Evolutionary conservation across 1,140 invertebrate species (phyloP).

Genomic region (Myzus persicae): DNA sequence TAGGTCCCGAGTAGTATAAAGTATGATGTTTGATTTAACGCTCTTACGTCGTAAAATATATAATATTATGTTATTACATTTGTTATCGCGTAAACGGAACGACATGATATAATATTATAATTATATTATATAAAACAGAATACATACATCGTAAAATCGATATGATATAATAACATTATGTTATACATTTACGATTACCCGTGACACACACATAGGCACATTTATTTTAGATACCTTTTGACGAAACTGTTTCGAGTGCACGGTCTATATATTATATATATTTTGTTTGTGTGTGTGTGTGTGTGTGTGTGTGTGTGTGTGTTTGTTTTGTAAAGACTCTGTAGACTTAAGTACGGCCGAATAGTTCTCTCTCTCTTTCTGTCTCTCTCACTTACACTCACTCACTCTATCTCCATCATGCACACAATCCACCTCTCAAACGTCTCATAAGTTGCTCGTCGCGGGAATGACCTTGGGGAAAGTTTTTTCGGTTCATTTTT

Average conservation of each 20-base stretch:
- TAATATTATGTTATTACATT: not conserved
- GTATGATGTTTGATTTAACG: too few relatives aligned
- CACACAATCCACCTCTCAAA: not conserved
- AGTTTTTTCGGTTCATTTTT: constrained; percentile 11
- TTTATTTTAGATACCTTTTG: constrained; percentile 9
- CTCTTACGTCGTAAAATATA: too few relatives aligned
- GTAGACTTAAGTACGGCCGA: constrained; percentile 6
- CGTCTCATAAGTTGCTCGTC: not conserved
- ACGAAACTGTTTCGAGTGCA: not conserved
- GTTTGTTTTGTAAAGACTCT: constrained; percentile 1
- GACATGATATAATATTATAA: not conserved
- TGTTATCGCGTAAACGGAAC: not conserved
- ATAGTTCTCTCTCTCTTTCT: not conserved
- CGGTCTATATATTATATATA: not conserved
- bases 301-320: not conserved
- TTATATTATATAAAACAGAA: not conserved
- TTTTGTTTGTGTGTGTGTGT: not conserved
- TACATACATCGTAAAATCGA: not conserved
- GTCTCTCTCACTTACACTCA: too few relatives aligned
- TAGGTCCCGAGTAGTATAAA: too few relatives aligned
- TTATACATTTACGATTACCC: not conserved
- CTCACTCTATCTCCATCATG: not conserved
- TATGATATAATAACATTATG: not conserved
- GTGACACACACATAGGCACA: not conserved
- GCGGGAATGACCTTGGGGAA: not conserved